A percentile compares a stretch with the other conserved stretches of the same genome.
phyloP scores from a whole-genome alignment of 2,113 vertebrate species.

The Siniperca knerii region DNA sequence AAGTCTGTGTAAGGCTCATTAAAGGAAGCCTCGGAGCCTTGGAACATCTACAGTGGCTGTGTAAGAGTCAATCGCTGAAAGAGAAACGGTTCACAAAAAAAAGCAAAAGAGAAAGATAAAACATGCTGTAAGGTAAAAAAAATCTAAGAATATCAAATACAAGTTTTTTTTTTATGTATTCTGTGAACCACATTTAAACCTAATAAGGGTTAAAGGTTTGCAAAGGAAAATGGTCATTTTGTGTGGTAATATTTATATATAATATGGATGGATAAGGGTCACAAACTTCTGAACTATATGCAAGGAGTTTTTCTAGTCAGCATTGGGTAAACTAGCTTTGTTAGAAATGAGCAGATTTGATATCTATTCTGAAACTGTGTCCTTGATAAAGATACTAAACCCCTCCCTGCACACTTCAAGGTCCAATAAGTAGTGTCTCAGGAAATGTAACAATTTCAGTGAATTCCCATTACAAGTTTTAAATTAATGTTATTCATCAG shows the following conservation, averaged over 20 bases:
- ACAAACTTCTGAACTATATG: neutral
- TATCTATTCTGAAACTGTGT: neutral
- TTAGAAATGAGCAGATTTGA: neutral
- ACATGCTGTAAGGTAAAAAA: neutral
- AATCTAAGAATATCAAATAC: neutral
- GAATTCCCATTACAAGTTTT: neutral
- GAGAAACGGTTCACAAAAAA: constrained; percentile 6
- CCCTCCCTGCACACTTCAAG: neutral
- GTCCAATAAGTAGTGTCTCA: neutral
- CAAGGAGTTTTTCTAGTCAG: neutral
- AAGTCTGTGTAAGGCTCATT: constrained; percentile 48
- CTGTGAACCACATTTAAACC: constrained; percentile 1
- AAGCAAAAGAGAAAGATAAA: neutral
- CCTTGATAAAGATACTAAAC: neutral
- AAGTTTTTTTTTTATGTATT: neutral
- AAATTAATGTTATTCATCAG: neutral
- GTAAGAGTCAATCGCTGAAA: constrained; percentile 13
- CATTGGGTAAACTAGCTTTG: neutral
- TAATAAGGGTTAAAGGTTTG: neutral
- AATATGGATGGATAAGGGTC: neutral
- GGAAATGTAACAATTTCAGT: neutral
- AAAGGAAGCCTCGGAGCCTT: constrained; percentile 32
- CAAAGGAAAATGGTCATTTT: neutral
- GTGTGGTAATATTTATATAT: neutral
- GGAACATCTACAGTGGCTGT: constrained; percentile 39